phyloP scores from a whole-genome alignment of 2,113 vertebrate species.

The Tupaia tana region DNA sequence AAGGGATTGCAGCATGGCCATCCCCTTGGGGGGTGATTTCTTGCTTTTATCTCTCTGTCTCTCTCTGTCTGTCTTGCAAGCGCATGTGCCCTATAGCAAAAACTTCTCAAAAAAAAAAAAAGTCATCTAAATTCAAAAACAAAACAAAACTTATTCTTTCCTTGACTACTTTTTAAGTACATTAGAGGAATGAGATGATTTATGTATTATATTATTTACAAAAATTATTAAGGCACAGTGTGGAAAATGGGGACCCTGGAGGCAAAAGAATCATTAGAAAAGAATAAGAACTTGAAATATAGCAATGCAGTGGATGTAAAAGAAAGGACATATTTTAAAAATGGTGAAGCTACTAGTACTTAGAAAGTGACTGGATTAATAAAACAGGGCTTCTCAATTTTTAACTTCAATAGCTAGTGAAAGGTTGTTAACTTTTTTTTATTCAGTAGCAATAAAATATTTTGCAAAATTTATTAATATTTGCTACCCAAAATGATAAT shows the following conservation, averaged over 20 bases:
- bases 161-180: background rate
- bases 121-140: background rate
- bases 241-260: background rate
- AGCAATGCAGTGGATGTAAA: background rate
- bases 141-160: background rate
- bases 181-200: background rate
- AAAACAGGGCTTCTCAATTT: background rate
- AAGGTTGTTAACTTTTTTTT: background rate
- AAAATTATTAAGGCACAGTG: background rate
- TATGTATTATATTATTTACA: background rate
- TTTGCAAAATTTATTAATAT: background rate
- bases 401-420: background rate
- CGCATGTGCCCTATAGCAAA: no score
- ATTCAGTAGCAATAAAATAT: background rate
- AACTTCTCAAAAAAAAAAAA: no score
- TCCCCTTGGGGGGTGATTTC: no score
- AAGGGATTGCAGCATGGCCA: no score
- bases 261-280: background rate
- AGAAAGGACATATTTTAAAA: background rate
- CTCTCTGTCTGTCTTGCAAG: no score
- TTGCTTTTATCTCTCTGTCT: no score
- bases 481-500: background rate
- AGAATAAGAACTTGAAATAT: background rate
- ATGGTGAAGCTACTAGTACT: background rate
- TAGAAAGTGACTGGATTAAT: background rate